These are phyloP conservation scores for Cantharis nigra DNA, from an alignment of 2,888 invertebrate species.

Conservation along the genomic window DNA sequence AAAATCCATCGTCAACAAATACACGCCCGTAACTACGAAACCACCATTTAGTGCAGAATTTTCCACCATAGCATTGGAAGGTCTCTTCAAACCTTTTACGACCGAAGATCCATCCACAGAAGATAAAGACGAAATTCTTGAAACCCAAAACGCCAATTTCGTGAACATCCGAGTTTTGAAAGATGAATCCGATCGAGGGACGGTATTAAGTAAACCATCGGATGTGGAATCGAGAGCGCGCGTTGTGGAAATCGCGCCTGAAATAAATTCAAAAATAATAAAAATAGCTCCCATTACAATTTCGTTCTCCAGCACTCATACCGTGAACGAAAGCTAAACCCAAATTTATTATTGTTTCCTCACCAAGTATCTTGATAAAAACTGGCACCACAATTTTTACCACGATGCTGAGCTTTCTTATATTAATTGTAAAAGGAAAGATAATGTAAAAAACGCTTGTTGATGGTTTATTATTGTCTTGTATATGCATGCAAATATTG, in stretches of 20 bases:
- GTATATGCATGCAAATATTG: background rate
- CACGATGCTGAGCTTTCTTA: background rate
- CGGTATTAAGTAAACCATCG: background rate
- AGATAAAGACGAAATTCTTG: conserved; percentile 49
- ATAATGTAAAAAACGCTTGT: background rate
- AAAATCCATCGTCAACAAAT: conserved; percentile 49
- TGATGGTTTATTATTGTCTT: background rate
- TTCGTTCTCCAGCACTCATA: conserved; percentile 29
- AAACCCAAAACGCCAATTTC: conserved; percentile 49
- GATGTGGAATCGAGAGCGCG: conserved; percentile 44
- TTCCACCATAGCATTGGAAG: conserved; percentile 71
- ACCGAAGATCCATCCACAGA: conserved; percentile 39
- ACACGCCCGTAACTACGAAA: conserved; percentile 44
- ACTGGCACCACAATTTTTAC: background rate
- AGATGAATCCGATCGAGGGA: conserved; percentile 35
- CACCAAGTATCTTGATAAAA: background rate
- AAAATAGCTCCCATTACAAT: conserved; percentile 52
- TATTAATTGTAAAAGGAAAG: background rate
- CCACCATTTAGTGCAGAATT: conserved; percentile 57
- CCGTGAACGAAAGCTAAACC: background rate
- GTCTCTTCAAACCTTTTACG: conserved; percentile 65
- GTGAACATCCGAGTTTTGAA: conserved; percentile 50
- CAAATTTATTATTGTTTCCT: background rate
- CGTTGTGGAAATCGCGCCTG: conserved; percentile 52
- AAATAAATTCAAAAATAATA: conserved; percentile 43